Percentiles rank a stretch among this genome's conserved stretches.
These are phyloP conservation scores for Sander vitreus DNA, from an alignment of 2,113 vertebrate genomes.

Conservation along the genomic window DNA sequence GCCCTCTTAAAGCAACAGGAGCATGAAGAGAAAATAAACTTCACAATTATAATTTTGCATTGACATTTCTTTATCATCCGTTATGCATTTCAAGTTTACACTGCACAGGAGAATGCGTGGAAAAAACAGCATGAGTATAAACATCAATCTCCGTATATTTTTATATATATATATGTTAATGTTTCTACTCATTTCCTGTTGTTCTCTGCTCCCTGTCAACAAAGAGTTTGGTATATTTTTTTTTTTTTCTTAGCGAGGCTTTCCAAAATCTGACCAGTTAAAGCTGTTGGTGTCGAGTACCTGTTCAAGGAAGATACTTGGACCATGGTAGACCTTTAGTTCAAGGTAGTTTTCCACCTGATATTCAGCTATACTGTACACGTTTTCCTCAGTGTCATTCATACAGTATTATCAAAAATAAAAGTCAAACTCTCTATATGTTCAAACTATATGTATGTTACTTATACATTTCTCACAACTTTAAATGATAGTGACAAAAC, in stretches of 20 bases:
- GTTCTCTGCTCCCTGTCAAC: conserved; percentile 13
- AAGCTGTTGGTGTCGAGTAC: conserved; percentile 35
- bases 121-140: conserved; percentile 29
- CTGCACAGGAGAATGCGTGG: conserved; percentile 25
- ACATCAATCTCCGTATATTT: conserved; percentile 20
- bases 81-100: conserved; percentile 32
- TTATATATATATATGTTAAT: neutral
- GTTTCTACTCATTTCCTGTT: conserved; percentile 11
- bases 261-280: conserved; percentile 31
- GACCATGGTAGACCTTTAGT: conserved; percentile 14
- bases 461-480: conserved; percentile 10
- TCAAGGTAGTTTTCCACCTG: conserved; percentile 10
- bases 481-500: conserved; percentile 6
- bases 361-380: conserved; percentile 8
- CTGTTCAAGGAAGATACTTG: neutral
- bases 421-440: conserved; percentile 14
- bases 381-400: conserved; percentile 23
- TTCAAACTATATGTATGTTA: conserved; percentile 5
- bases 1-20: neutral
- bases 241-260: neutral
- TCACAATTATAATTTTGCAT: conserved; percentile 13
- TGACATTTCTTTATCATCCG: conserved; percentile 29
- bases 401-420: conserved; percentile 58
- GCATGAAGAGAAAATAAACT: conserved; percentile 14
- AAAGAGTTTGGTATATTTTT: conserved; percentile 22